These are phyloP conservation scores for Tetragnatha montana DNA, from an alignment of 2,888 invertebrate species.

Conservation along the genomic window DNA sequence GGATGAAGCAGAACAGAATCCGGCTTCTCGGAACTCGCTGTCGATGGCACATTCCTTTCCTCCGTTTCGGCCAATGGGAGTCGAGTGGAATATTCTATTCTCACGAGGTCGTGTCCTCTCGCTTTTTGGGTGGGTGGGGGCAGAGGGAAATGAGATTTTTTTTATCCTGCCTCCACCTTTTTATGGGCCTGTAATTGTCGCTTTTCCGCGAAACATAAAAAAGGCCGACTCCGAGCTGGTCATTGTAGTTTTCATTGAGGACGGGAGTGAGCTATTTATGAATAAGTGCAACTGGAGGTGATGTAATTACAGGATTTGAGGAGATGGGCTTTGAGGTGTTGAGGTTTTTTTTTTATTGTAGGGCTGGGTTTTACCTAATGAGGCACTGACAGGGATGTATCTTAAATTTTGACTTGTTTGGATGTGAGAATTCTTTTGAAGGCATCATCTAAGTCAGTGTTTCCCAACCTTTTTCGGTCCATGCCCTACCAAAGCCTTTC, in stretches of 20 bases:
- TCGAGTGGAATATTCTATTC: not conserved
- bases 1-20: slow-evolving; percentile 23
- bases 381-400: too few species aligned
- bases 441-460: too few species aligned
- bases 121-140: slow-evolving; percentile 39
- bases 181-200: slow-evolving; percentile 38
- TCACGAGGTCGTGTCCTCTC: slow-evolving; percentile 64
- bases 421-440: too few species aligned
- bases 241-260: not conserved
- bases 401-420: too few species aligned
- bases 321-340: too few species aligned
- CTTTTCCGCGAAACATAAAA: not conserved
- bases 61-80: slow-evolving; percentile 13
- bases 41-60: slow-evolving; percentile 22
- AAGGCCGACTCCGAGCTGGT: not conserved
- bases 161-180: not conserved
- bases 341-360: too few species aligned
- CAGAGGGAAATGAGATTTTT: not conserved
- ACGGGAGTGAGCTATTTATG: not conserved
- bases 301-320: not conserved
- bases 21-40: slow-evolving; percentile 57
- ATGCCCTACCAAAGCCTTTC: too few species aligned
- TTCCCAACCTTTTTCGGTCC: too few species aligned
- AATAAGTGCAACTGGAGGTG: not conserved
- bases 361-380: too few species aligned